phyloP scores from a whole-genome alignment of 2,113 vertebrate genomes.

The Orientallactaga bullata region DNA sequence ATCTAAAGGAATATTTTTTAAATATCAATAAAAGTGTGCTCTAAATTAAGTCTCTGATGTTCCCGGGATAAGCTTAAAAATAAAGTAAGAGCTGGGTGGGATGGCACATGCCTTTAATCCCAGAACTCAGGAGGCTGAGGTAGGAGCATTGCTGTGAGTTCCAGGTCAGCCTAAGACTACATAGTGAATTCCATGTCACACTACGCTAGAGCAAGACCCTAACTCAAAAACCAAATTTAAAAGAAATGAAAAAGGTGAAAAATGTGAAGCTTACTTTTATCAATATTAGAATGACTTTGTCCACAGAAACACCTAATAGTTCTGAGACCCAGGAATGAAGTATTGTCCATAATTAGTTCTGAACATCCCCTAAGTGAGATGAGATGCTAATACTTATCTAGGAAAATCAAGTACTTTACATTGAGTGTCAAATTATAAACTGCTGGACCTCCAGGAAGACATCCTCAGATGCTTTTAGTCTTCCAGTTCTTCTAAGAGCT shows the following conservation, averaged over 20 bases:
- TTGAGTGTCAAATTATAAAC: not conserved
- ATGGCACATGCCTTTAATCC: no score
- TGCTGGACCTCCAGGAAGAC: no score
- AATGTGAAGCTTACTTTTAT: not conserved
- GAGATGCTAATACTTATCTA: rapidly evolving
- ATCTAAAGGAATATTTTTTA: not conserved
- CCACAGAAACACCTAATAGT: not conserved
- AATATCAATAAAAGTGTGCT: not conserved
- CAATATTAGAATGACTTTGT: not conserved
- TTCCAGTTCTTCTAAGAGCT: not conserved
- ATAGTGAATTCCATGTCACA: no score
- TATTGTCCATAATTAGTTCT: not conserved
- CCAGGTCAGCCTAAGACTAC: no score
- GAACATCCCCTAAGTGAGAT: not conserved
- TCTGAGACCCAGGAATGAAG: not conserved
- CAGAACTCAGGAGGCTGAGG: no score
- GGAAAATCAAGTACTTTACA: not conserved
- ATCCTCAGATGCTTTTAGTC: not conserved
- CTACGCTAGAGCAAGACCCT: no score
- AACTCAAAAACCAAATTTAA: no score
- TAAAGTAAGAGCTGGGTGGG: not conserved
- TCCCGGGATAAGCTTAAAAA: not conserved
- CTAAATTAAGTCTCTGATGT: not conserved
- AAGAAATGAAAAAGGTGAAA: not conserved
- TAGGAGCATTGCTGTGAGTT: no score